Evolutionary conservation across 2,888 invertebrate species (phyloP).

Genomic region (Acrocyrtus sp.): DNA sequence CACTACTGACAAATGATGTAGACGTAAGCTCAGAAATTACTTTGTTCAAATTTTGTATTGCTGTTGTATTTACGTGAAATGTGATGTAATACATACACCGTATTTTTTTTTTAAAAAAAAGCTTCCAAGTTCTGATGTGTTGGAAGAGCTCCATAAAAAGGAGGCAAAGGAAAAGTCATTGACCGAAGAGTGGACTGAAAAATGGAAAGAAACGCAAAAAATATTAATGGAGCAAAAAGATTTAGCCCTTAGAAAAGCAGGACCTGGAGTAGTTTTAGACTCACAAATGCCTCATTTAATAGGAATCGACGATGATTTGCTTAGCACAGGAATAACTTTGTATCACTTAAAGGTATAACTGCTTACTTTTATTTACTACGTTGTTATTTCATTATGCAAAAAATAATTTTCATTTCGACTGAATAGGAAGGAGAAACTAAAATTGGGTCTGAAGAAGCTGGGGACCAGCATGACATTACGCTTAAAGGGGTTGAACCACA

Average conservation of each 20-base stretch:
- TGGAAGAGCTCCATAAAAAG: conserved; percentile 88
- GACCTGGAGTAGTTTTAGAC: conserved; percentile 87
- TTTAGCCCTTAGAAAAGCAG: conserved; percentile 85
- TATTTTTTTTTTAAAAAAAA: conserved; percentile 47
- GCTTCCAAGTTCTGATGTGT: conserved; percentile 68
- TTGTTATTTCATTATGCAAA: neutral
- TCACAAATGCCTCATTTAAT: conserved; percentile 93
- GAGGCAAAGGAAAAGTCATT: conserved; percentile 85
- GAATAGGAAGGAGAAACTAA: conserved; percentile 83
- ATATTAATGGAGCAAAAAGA: conserved; percentile 90
- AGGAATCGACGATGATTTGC: conserved; percentile 88
- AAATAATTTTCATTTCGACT: neutral
- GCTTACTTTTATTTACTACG: neutral
- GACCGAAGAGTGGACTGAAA: conserved; percentile 93
- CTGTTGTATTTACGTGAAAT: neutral
- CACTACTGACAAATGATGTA: conserved; percentile 76
- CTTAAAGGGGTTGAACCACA: conserved; percentile 79
- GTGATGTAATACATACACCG: neutral
- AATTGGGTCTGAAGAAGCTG: conserved; percentile 81
- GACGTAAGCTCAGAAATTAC: conserved; percentile 45
- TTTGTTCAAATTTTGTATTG: neutral
- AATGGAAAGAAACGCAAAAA: conserved; percentile 91
- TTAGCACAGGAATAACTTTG: conserved; percentile 90
- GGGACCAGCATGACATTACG: conserved; percentile 79
- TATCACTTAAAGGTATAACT: conserved; percentile 87